Conservation (phyloP, 2,113 vertebrate genomes). For the Jaculus jaculus region DNA sequence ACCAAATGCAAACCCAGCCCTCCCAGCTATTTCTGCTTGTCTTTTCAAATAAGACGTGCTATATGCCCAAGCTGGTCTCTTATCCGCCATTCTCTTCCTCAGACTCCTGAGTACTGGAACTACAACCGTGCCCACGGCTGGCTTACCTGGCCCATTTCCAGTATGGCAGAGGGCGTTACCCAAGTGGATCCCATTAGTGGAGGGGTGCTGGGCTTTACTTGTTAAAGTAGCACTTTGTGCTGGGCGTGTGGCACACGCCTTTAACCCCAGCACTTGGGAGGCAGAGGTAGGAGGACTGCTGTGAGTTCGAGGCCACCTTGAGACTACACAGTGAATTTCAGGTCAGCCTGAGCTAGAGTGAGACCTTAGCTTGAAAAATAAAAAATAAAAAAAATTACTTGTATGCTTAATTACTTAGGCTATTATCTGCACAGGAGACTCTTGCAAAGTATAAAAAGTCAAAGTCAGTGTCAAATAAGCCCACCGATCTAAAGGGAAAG, state of each 20-base stretch:
- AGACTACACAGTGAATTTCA: too few relatives aligned
- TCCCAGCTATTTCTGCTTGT: background rate
- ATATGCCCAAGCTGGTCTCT: too few relatives aligned
- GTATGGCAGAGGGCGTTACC: background rate
- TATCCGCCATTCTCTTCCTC: too few relatives aligned
- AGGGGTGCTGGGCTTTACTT: background rate
- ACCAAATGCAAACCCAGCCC: background rate
- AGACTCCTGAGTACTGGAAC: background rate
- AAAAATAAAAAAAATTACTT: background rate
- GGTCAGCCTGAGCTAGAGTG: too few relatives aligned
- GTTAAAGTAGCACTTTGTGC: too few relatives aligned
- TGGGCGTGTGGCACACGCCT: too few relatives aligned
- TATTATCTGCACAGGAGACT: background rate
- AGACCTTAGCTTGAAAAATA: too few relatives aligned
- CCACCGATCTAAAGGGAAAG: background rate
- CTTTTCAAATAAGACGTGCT: background rate
- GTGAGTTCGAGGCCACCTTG: too few relatives aligned
- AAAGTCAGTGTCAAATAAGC: background rate
- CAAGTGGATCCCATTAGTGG: background rate
- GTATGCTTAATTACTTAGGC: background rate
- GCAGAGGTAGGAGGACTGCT: too few relatives aligned
- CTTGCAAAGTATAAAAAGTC: conserved; percentile 12
- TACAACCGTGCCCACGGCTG: too few relatives aligned
- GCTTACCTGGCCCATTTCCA: background rate
- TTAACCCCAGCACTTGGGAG: too few relatives aligned